Percentiles rank a stretch among this genome's conserved stretches.
Evolutionary conservation across 2,113 vertebrate species (phyloP).

Genomic region (Oreochromis spilurus): DNA sequence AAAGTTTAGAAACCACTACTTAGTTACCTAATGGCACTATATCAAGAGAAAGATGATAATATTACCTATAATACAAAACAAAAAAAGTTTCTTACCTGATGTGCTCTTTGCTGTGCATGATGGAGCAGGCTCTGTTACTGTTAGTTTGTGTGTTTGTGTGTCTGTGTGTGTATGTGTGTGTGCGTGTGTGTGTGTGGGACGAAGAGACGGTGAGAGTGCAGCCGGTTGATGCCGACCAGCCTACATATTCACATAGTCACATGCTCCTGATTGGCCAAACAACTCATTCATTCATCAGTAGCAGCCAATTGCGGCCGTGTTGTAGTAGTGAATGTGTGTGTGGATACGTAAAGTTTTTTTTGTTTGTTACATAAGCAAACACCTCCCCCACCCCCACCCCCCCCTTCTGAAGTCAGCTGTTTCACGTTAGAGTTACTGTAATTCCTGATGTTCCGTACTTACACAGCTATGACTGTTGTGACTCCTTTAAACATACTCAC

Average conservation of each 20-base stretch:
- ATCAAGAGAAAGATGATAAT: background rate
- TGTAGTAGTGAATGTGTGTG: background rate
- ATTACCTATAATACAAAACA: background rate
- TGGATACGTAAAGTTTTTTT: background rate
- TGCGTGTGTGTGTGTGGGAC: background rate
- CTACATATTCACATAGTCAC: conserved; percentile 41
- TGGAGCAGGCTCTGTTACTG: background rate
- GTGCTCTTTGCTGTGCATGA: conserved; percentile 73
- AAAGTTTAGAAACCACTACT: background rate
- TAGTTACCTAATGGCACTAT: background rate
- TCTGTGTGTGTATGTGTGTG: background rate
- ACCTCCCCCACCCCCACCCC: background rate
- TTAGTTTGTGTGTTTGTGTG: background rate
- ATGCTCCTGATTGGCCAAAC: conserved; percentile 48
- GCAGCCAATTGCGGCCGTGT: conserved; percentile 28
- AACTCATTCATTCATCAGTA: conserved; percentile 25
- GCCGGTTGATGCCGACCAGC: background rate
- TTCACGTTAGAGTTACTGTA: background rate
- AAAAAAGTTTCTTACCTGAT: conserved; percentile 64
- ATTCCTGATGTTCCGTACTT: background rate
- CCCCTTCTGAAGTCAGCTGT: background rate
- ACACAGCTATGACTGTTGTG: background rate
- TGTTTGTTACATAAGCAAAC: background rate
- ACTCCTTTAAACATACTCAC: background rate
- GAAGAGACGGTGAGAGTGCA: background rate